A percentile compares a stretch with the other conserved stretches of the same genome.
Conservation (phyloP, 1,140 invertebrate species). For the Bilobella aurantiaca region DNA sequence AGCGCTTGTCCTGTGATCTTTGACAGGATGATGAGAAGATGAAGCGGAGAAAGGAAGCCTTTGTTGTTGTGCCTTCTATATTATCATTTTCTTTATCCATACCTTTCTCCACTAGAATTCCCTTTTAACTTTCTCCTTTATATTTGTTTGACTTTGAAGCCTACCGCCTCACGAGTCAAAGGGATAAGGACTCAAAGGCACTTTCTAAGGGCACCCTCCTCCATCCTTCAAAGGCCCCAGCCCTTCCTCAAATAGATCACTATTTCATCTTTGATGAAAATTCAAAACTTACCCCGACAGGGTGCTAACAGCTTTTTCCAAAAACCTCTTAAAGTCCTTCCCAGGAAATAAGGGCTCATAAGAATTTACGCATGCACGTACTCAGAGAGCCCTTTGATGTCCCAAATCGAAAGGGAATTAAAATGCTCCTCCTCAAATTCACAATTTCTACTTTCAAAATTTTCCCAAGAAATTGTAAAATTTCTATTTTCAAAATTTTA, state of each 20-base stretch:
- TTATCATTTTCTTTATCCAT: slow-evolving; percentile 7
- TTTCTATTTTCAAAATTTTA: too few relatives aligned
- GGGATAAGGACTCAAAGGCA: neutral
- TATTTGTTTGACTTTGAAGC: slow-evolving; percentile 3
- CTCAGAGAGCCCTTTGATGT: too few relatives aligned
- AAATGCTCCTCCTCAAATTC: too few relatives aligned
- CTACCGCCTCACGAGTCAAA: neutral
- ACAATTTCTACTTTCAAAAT: too few relatives aligned
- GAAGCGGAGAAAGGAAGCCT: slow-evolving; percentile 5
- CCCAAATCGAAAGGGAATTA: too few relatives aligned
- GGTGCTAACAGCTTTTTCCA: too few relatives aligned
- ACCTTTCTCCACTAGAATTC: neutral
- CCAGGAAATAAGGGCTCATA: too few relatives aligned
- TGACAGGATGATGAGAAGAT: slow-evolving; percentile 1
- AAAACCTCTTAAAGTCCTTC: too few relatives aligned
- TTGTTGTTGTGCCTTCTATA: neutral
- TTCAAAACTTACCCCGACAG: neutral
- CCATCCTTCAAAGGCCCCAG: neutral
- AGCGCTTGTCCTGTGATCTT: neutral
- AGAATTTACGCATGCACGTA: too few relatives aligned
- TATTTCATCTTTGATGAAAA: slow-evolving; percentile 1
- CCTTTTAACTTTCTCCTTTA: slow-evolving; percentile 8
- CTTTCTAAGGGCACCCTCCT: neutral
- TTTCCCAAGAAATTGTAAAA: too few relatives aligned
- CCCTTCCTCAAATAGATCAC: neutral